Evolutionary conservation across 2,113 vertebrate genomes (phyloP).

Genomic region (Perca fluviatilis): DNA sequence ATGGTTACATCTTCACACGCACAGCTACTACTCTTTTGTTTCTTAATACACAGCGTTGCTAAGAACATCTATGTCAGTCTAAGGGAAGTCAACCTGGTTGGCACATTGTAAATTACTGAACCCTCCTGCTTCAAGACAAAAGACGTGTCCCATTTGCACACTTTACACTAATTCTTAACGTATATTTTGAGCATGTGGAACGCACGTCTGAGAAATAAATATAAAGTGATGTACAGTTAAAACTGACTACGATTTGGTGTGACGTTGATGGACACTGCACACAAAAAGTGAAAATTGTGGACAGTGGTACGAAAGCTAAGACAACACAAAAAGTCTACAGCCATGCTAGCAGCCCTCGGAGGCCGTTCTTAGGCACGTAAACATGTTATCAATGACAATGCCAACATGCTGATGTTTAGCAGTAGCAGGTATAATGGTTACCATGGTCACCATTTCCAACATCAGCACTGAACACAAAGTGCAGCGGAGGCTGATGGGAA

Average conservation of each 20-base stretch:
- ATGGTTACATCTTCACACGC: neutral
- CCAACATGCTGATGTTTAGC: neutral
- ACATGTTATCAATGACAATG: neutral
- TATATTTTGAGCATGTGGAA: neutral
- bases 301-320: neutral
- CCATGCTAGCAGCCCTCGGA: neutral
- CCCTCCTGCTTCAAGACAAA: neutral
- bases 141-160: neutral
- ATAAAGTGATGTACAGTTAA: neutral
- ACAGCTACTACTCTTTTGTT: neutral
- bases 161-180: neutral
- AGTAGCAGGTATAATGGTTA: neutral
- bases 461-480: neutral
- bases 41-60: neutral
- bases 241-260: neutral
- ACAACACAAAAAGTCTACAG: neutral
- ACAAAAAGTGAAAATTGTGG: neutral
- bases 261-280: neutral
- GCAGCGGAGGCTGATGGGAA: neutral
- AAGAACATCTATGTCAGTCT: neutral
- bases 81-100: constrained; percentile 19
- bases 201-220: too few species aligned
- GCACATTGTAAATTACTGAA: constrained; percentile 20
- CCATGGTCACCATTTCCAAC: neutral
- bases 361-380: too few species aligned